A percentile compares a stretch with the other conserved stretches of the same genome.
phyloP scores from a whole-genome alignment of 2,888 invertebrate species.

The Unio delphinus region DNA sequence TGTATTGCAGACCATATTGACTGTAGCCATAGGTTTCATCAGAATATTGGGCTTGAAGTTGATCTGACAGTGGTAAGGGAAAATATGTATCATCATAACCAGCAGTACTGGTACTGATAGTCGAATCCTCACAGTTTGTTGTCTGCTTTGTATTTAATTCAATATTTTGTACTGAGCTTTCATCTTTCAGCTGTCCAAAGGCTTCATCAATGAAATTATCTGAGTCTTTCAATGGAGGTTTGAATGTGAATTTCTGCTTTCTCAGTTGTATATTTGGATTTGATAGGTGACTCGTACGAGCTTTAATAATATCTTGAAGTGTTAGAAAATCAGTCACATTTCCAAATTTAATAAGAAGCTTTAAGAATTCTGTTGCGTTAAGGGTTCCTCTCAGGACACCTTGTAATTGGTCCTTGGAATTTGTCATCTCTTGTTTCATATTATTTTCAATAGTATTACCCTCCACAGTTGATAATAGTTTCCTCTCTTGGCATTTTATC shows the following conservation, averaged over 20 bases:
- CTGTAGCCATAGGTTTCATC: too few species aligned
- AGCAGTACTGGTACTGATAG: too few species aligned
- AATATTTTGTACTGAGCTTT: too few species aligned
- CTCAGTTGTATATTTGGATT: not conserved
- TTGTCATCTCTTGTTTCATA: slow-evolving; percentile 19
- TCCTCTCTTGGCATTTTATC: slow-evolving; percentile 44
- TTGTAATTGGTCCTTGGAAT: slow-evolving; percentile 29
- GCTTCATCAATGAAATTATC: slow-evolving; percentile 10
- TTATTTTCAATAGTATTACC: slow-evolving; percentile 19
- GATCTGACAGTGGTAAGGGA: too few species aligned
- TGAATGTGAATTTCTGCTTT: slow-evolving; percentile 5
- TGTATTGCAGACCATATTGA: too few species aligned
- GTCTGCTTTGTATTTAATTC: too few species aligned
- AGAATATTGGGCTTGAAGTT: too few species aligned
- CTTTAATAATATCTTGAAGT: too few species aligned
- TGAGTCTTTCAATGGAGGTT: not conserved
- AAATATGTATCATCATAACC: too few species aligned
- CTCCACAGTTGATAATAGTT: slow-evolving; percentile 44
- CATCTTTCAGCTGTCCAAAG: slow-evolving; percentile 3
- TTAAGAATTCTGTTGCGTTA: slow-evolving; percentile 30
- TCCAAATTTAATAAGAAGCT: slow-evolving; percentile 33
- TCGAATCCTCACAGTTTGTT: too few species aligned
- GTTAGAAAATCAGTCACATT: too few species aligned
- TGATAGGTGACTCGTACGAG: too few species aligned
- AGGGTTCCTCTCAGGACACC: slow-evolving; percentile 27